A percentile compares a stretch with the other conserved stretches of the same genome.
Evolutionary conservation across 2,797 vertebrate species (phyloP).

Genomic region (Hirundo rustica): DNA sequence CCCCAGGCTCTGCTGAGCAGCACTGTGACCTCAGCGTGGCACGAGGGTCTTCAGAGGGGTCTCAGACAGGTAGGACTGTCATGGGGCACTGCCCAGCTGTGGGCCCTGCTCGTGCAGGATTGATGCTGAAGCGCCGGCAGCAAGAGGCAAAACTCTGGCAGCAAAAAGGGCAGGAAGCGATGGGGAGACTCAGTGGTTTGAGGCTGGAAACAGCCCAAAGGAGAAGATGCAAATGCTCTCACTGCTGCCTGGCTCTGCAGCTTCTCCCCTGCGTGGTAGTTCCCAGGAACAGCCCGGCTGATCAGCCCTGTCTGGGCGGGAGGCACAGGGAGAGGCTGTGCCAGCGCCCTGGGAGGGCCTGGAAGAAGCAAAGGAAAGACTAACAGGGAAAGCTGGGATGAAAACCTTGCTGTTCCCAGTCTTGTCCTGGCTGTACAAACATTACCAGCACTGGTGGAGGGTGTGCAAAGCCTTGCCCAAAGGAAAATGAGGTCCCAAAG

Average conservation of each 20-base stretch:
- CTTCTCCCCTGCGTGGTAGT: not conserved
- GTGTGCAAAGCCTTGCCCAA: not conserved
- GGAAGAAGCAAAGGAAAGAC: not conserved
- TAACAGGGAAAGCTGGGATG: not conserved
- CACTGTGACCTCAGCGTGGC: not conserved
- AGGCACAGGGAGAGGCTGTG: not conserved
- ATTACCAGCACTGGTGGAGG: not conserved
- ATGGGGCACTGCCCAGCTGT: not conserved
- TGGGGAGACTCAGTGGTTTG: not conserved
- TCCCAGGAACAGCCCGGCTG: not conserved
- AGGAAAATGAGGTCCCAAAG: not conserved
- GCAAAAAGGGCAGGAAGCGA: not conserved
- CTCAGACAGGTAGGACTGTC: not conserved
- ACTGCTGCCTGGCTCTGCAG: not conserved
- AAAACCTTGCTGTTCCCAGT: not conserved
- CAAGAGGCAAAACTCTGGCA: not conserved
- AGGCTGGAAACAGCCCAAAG: not conserved
- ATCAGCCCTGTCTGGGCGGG: not conserved
- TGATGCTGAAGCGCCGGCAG: not conserved
- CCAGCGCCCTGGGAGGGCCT: not conserved
- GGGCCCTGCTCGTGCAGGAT: not conserved
- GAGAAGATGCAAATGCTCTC: not conserved
- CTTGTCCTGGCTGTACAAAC: not conserved
- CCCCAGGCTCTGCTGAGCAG: not conserved
- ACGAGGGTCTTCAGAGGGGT: not conserved